Evolutionary conservation across 64 coral and sea anemone genomes (phyloP), one percentile per base, ranked within the genome.

Genomic region (Catalaphyllia jardinei): DNA sequence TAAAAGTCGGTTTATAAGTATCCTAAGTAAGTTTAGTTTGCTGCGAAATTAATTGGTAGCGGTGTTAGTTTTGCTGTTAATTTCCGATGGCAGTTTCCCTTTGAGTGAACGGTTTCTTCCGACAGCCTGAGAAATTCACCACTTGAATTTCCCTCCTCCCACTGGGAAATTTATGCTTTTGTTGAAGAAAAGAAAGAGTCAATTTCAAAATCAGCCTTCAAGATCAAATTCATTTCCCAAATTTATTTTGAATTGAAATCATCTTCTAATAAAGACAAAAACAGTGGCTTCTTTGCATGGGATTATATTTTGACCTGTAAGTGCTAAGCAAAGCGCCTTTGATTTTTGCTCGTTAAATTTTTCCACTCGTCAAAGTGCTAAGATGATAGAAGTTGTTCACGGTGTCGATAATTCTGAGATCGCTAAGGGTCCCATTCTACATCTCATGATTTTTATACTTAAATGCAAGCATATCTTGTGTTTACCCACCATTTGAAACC

Each of bases 1-100:
- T 46, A n/a, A 85, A 85, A 67, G 62, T 85, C 81, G 62, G 62
- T 71, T 50, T 31, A 50, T 67, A 85, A 85, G 81, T 85, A 38
- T 85, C 62, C 62, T 71, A 67, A 85, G 81, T 85, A n/a, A 71
- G 81, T 85, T 71, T 85, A 71, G 81, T 85, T 71, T 85, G 71
- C 62, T 51, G 60, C 60, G n/a, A 71, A 85, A 71, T 71, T 85
- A 85, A 85, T 85, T 71, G 81, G 12, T 71, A 85, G 62, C 62
- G 81, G 63, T 85, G 62, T 71, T 85, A n/a, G 65, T 85, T 82
- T 29, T 61, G 27, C 55, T 71, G 16, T 85, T 39, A 39, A 85
- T 71, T 85, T 85, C 81, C 81, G 81, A 67, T 39, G 62, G 81
- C 39, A 50, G 62, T 71, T 24, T 85, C 33, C 81, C 10, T 85